phyloP scores from a whole-genome alignment of 2,797 vertebrate species.

The Centropyge bicolor region DNA sequence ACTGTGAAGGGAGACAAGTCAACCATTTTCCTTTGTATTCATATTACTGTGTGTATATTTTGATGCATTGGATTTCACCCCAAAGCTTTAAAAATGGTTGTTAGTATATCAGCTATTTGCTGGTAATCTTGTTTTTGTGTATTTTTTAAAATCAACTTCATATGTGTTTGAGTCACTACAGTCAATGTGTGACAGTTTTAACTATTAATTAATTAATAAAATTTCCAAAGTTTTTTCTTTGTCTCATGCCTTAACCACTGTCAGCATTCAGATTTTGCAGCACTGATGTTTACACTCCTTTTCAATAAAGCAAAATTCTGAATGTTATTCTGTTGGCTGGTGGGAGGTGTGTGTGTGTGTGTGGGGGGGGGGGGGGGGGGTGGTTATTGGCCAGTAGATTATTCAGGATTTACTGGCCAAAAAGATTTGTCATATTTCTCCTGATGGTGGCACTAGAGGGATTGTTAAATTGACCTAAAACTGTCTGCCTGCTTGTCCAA shows the following conservation, averaged over 20 bases:
- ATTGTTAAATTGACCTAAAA: constrained; percentile 53
- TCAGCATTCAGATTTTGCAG: background rate
- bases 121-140: background rate
- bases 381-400: background rate
- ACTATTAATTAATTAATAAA: background rate
- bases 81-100: background rate
- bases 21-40: background rate
- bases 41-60: background rate
- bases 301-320: background rate
- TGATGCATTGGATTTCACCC: background rate
- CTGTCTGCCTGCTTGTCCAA: constrained; percentile 33
- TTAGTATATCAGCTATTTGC: background rate
- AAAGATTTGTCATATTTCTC: constrained; percentile 14
- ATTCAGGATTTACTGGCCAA: background rate
- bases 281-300: background rate
- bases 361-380: background rate
- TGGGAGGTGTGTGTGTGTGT: no score
- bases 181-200: background rate
- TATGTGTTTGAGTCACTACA: constrained; percentile 1
- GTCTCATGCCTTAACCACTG: background rate
- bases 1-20: background rate
- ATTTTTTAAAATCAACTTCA: background rate
- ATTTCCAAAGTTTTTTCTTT: constrained; percentile 1
- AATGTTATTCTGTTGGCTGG: no score
- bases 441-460: constrained; percentile 32